A percentile compares a stretch with the other conserved stretches of the same genome.
These are phyloP conservation scores for Strix aluco DNA, from an alignment of 2,113 vertebrate species.

Conservation along the genomic window DNA sequence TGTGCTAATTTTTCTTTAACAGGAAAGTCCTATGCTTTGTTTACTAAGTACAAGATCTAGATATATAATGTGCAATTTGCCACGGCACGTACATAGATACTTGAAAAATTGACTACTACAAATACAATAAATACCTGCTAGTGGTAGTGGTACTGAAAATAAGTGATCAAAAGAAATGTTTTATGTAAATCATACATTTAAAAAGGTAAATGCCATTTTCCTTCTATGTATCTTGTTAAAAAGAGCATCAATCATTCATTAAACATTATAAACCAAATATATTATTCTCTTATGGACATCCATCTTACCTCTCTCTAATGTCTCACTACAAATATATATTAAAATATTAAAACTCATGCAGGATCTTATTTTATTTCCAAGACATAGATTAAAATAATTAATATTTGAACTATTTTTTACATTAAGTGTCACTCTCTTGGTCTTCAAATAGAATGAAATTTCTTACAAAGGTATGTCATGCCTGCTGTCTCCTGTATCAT, in stretches of 20 bases:
- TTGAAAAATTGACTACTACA: not conserved
- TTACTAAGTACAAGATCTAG: not conserved
- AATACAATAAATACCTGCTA: not conserved
- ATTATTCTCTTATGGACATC: not conserved
- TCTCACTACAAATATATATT: not conserved
- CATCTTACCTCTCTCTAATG: not conserved
- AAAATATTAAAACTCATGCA: not conserved
- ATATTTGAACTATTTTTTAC: not conserved
- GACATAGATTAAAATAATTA: not conserved
- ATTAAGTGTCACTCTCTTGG: not conserved
- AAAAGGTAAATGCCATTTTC: not conserved
- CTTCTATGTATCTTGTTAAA: not conserved
- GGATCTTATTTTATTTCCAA: not conserved
- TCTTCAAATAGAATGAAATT: not conserved
- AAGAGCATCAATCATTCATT: not conserved
- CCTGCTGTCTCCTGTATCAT: not conserved
- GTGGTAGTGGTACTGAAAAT: not conserved
- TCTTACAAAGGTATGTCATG: not conserved
- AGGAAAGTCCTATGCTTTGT: not conserved
- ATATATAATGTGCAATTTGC: not conserved
- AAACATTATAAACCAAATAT: not conserved
- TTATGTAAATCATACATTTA: not conserved
- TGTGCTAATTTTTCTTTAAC: not conserved
- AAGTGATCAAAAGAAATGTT: not conserved
- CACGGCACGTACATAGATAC: not conserved